A percentile compares a stretch with the other conserved stretches of the same genome.
Evolutionary conservation across 30 jellyfish, hydroid and myxozoan species (phyloP).

Genomic region (Chrysaora quinquecirrha): DNA sequence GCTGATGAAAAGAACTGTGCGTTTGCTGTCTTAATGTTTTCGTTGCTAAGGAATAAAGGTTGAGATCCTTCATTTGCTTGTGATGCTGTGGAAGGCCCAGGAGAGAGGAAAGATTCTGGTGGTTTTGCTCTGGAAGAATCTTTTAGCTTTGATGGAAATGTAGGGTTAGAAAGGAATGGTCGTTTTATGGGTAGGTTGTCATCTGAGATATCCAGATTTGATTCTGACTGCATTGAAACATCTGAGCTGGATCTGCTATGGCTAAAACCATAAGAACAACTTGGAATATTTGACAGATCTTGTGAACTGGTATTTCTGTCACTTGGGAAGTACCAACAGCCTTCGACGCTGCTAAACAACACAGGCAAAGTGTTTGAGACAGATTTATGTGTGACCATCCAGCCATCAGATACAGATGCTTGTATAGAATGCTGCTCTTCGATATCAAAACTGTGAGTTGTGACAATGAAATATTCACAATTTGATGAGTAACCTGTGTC

Average conservation of each 20-base stretch:
- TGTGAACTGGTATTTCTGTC: not conserved
- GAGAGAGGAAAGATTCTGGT: not conserved
- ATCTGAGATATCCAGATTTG: not conserved
- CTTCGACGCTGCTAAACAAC: constrained; percentile 65
- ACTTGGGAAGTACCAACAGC: constrained; percentile 80
- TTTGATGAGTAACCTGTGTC: constrained; percentile 89
- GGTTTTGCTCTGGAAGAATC: not conserved
- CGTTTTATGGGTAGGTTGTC: not conserved
- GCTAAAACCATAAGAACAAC: not conserved
- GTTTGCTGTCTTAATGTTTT: not conserved
- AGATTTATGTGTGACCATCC: constrained; percentile 79
- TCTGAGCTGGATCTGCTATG: constrained; percentile 1
- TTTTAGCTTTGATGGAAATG: not conserved
- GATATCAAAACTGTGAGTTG: constrained; percentile 75
- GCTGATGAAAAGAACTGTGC: not conserved
- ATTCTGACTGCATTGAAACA: constrained; percentile 4
- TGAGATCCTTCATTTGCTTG: not conserved
- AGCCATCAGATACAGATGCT: constrained; percentile 92
- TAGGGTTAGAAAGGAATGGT: not conserved
- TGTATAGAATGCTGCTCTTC: constrained; percentile 95
- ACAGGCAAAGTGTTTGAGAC: constrained; percentile 53
- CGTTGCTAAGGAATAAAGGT: not conserved
- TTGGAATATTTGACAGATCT: too few relatives aligned
- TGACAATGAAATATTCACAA: constrained; percentile 90
- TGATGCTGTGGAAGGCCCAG: not conserved